phyloP scores from a whole-genome alignment of 2,888 invertebrate genomes.

The Amorpha juglandis region DNA sequence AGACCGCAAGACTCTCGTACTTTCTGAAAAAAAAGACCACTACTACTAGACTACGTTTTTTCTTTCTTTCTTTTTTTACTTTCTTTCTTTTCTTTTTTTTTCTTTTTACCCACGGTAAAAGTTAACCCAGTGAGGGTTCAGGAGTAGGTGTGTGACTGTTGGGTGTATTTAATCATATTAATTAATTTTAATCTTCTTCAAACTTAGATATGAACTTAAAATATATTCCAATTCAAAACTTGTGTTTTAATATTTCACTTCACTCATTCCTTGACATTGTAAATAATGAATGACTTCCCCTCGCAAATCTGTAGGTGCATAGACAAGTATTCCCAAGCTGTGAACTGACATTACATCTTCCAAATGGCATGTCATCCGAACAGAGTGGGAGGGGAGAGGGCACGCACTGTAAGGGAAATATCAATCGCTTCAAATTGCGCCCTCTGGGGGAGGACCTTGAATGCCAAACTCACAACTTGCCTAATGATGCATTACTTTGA shows the following conservation, averaged over 20 bases:
- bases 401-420: constrained; percentile 51
- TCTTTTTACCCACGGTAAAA: no score
- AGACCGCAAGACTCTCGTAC: no score
- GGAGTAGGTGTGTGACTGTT: no score
- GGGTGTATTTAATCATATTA: no score
- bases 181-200: neutral
- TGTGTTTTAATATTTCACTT: constrained; percentile 21
- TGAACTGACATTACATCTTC: constrained; percentile 30
- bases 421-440: constrained; percentile 63
- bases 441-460: constrained; percentile 61
- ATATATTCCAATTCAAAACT: neutral
- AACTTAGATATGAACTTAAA: neutral
- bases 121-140: no score
- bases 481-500: constrained; percentile 64
- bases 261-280: constrained; percentile 33
- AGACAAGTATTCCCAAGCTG: constrained; percentile 45
- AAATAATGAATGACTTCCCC: constrained; percentile 36
- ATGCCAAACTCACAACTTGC: constrained; percentile 65
- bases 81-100: no score
- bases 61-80: no score
- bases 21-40: no score
- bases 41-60: no score
- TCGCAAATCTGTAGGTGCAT: constrained; percentile 9
- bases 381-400: constrained; percentile 27
- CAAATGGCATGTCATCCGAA: constrained; percentile 29